A percentile compares a stretch with the other conserved stretches of the same genome.
Evolutionary conservation across 2,888 invertebrate species (phyloP).

Genomic region (Frankliniella fusca): DNA sequence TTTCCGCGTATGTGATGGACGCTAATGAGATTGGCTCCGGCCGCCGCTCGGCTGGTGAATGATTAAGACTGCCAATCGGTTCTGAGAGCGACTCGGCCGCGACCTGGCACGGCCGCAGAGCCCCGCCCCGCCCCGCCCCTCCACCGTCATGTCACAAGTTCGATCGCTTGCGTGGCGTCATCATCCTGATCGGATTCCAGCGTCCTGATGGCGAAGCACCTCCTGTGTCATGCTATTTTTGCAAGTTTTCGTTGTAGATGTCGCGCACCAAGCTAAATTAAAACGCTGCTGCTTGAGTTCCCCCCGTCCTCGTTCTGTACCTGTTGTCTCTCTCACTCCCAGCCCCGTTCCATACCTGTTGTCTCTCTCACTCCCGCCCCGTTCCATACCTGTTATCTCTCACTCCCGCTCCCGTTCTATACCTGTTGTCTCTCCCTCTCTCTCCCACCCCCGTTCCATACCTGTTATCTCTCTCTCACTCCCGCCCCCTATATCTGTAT

Average conservation of each 20-base stretch:
- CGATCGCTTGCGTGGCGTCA: too few relatives aligned
- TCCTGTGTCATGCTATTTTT: too few relatives aligned
- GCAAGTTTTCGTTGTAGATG: too few relatives aligned
- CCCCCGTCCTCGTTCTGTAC: too few relatives aligned
- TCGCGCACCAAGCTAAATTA: too few relatives aligned
- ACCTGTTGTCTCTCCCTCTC: neutral
- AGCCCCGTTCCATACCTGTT: too few relatives aligned
- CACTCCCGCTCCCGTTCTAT: too few relatives aligned
- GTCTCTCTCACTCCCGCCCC: neutral
- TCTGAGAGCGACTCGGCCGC: neutral
- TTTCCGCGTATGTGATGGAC: neutral
- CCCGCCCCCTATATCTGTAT: too few relatives aligned
- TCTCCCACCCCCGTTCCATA: neutral
- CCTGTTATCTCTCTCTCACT: neutral
- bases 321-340: neutral
- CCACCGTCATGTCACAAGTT: neutral
- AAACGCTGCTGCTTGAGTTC: too few relatives aligned
- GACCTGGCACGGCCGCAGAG: neutral
- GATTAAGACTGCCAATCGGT: constrained; percentile 15
- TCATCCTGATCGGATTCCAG: too few relatives aligned
- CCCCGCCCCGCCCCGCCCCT: neutral
- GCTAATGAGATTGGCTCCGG: constrained; percentile 16
- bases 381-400: too few relatives aligned
- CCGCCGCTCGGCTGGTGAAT: neutral
- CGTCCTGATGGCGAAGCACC: too few relatives aligned